Base-by-base conservation (phyloP, 2,888 invertebrate species). In the Drosophila birchii region DNA sequence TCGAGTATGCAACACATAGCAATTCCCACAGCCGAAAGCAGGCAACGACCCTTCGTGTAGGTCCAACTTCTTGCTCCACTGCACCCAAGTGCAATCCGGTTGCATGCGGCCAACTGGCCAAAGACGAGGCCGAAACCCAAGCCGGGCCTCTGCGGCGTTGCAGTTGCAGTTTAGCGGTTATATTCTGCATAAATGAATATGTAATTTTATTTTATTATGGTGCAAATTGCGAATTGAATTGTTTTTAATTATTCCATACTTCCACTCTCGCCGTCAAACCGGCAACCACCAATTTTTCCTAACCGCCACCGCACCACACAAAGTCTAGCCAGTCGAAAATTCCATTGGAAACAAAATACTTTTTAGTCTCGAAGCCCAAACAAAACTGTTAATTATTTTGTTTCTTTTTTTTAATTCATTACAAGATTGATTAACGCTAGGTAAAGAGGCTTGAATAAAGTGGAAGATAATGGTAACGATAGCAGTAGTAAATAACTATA, bases 161-260 rank as follows among this genome's bases (percentile, higher is more conserved):
- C 60, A 77, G 77, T 71, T 71, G 74, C 63, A 82, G 78, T 71
- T 83, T 83, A 88, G 88, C 84, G 86, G 88, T 86, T 83, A 76
- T 77, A 62, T 84, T 89, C 68, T 79, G 83, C 83, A 86, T 90
- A 83, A 86, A 90, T 90, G 90, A 90, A 91, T 88, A 88, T 79
- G 80, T 90, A 84, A 79, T 89, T 78, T 78, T 47, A 81, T 80
- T 74, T 87, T 84, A 86, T 82, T 88, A 79, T 89, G 85, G 88
- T 88, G 91, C 78, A 91, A 90, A 90, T 90, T 90, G 90, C 76
- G 85, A 90, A 90, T 88, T 90, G 80, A 90, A 83, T 80, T 88
- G 82, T 89, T 81, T 79, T 68, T 74, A 76, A 76, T 78, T 81
- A 76, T 76, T 66, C 73, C 76, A 73, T 68, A 78, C 75, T 57